phyloP scores from a whole-genome alignment of 2,113 vertebrate species.

The Xiphophorus hellerii region DNA sequence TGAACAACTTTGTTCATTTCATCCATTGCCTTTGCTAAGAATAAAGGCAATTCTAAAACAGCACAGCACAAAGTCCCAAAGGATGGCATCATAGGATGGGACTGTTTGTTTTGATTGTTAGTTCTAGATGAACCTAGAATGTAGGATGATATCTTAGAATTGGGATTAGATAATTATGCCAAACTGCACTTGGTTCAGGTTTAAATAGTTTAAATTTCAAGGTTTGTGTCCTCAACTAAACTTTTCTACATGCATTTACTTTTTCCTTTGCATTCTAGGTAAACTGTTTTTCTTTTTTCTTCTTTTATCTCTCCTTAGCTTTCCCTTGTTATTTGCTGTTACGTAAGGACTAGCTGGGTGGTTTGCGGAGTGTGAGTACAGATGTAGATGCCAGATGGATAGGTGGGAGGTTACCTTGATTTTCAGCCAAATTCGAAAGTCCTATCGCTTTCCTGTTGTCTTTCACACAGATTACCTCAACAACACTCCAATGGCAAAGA shows the following conservation, averaged over 20 bases:
- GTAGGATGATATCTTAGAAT: too few species aligned
- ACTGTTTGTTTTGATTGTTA: too few species aligned
- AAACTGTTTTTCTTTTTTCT: not conserved
- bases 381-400: slow-evolving; percentile 49
- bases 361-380: slow-evolving; percentile 24
- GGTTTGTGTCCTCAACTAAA: not conserved
- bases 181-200: not conserved
- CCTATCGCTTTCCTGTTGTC: slow-evolving; percentile 2
- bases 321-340: slow-evolving; percentile 9
- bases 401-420: slow-evolving; percentile 44
- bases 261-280: too few species aligned
- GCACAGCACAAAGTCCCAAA: too few species aligned
- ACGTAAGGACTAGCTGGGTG: slow-evolving; percentile 23
- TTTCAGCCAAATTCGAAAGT: slow-evolving; percentile 37
- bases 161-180: not conserved
- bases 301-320: not conserved
- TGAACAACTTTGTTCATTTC: too few species aligned
- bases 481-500: slow-evolving; percentile 7
- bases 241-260: not conserved
- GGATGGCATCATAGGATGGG: too few species aligned
- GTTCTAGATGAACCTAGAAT: not conserved
- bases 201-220: not conserved
- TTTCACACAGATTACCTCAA: not conserved
- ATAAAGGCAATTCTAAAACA: too few species aligned
- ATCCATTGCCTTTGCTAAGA: too few species aligned